phyloP scores from a whole-genome alignment of 2,113 vertebrate genomes.

The Colossoma macropomum region DNA sequence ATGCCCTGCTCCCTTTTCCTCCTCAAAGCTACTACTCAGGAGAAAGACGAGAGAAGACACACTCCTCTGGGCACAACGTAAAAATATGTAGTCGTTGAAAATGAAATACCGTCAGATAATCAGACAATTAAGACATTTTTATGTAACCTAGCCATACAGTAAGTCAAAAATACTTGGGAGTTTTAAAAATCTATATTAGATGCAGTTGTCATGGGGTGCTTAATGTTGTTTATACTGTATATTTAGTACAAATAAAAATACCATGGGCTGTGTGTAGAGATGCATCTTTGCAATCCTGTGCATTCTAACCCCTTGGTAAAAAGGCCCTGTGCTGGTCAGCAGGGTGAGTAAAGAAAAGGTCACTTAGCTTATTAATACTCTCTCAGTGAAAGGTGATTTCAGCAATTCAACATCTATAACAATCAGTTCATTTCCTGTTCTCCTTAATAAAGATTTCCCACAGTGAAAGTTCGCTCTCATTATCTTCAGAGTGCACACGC shows the following conservation, averaged over 20 bases:
- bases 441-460: slow-evolving; percentile 46
- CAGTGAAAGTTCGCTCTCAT: slow-evolving; percentile 61
- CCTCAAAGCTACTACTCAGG: slow-evolving; percentile 55
- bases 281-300: not conserved
- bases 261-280: not conserved
- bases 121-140: slow-evolving; percentile 6
- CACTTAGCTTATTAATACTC: slow-evolving; percentile 77
- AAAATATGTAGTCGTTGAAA: not conserved
- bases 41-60: slow-evolving; percentile 71
- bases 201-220: not conserved
- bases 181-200: not conserved
- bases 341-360: slow-evolving; percentile 70
- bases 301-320: slow-evolving; percentile 19
- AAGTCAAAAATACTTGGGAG: not conserved
- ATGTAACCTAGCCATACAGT: not conserved
- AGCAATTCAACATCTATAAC: slow-evolving; percentile 63
- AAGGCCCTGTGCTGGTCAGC: slow-evolving; percentile 59
- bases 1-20: slow-evolving; percentile 62
- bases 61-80: slow-evolving; percentile 22
- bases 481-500: slow-evolving; percentile 53
- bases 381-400: slow-evolving; percentile 70
- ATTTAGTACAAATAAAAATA: not conserved
- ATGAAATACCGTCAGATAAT: not conserved
- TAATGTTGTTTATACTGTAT: not conserved
- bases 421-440: slow-evolving; percentile 51